Conservation (phyloP, 2,113 vertebrate genomes). For the Gracilinanus agilis region DNA sequence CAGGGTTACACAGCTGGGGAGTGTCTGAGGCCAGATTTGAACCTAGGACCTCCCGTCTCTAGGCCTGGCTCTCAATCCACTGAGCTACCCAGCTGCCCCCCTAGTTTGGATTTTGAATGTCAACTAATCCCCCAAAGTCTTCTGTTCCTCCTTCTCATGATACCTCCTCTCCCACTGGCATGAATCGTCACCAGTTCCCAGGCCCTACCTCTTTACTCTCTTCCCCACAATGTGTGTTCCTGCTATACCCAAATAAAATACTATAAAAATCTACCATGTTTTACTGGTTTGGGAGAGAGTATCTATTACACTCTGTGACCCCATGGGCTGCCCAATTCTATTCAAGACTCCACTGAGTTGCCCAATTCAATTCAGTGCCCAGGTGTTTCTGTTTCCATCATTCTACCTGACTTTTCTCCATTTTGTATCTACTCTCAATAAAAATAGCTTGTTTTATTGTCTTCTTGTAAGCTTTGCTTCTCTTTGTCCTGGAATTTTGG, state of each 20-base stretch:
- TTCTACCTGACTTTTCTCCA: neutral
- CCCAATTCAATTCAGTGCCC: neutral
- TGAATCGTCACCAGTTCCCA: neutral
- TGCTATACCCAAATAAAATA: neutral
- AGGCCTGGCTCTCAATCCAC: too few species aligned
- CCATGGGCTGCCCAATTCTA: neutral
- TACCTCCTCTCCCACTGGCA: neutral
- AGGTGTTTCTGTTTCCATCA: neutral
- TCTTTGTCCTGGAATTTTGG: neutral
- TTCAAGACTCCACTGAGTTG: neutral
- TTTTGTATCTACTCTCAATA: neutral
- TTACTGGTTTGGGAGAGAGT: neutral
- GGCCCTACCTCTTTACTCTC: neutral
- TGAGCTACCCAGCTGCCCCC: too few species aligned
- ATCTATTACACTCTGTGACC: neutral
- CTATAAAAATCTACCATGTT: neutral
- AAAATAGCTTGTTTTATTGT: neutral
- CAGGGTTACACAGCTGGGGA: too few species aligned
- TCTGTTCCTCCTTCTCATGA: neutral
- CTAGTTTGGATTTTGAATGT: neutral
- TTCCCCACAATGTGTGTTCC: neutral
- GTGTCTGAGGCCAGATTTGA: too few species aligned
- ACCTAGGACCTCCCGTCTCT: too few species aligned
- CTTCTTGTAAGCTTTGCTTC: neutral
- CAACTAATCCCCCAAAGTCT: neutral